Conservation (phyloP, 2,113 vertebrate species). For the Mus musculus region GRCm39 chr9:43436501-43437000, state of each 20-base stretch:
- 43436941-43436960: not conserved
- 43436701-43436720: not conserved
- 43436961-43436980: not conserved
- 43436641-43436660: constrained; percentile 66
- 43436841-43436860: not conserved
- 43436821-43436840: not conserved
- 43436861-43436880: not conserved
- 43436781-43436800: not conserved
- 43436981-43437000: not conserved
- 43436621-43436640: constrained; percentile 1
- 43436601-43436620: constrained; percentile 16
- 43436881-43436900: not conserved
- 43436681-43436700: constrained; percentile 13
- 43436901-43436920: not conserved
- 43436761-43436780: not conserved
- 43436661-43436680: constrained; percentile 21
- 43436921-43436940: not conserved
- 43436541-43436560: not conserved
- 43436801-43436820: not conserved
- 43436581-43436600: not conserved
- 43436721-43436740: constrained; percentile 25
- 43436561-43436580: constrained; percentile 49
- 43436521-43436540: not conserved
- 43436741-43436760: not conserved
- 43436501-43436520: accelerated